phyloP scores from a whole-genome alignment of 2,797 vertebrate genomes.

The Acanthornis magna region DNA sequence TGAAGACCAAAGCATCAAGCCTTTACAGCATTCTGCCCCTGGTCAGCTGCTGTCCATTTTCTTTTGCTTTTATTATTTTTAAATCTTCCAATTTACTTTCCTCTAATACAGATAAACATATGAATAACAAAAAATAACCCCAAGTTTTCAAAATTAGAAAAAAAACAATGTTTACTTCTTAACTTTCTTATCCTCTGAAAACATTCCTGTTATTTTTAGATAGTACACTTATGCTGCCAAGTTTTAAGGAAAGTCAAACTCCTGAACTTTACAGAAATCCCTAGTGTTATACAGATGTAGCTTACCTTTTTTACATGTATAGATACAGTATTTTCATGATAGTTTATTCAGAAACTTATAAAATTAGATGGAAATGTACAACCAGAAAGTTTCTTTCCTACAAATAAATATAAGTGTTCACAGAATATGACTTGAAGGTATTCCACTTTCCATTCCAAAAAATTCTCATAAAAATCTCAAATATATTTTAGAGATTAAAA shows the following conservation, averaged over 20 bases:
- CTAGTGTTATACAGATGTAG: background rate
- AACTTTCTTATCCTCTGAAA: background rate
- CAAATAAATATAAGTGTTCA: background rate
- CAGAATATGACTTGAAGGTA: background rate
- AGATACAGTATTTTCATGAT: background rate
- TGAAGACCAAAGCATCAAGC: background rate
- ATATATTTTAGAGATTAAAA: background rate
- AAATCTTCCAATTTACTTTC: background rate
- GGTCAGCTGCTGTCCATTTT: background rate
- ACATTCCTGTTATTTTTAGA: constrained; percentile 5
- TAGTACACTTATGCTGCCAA: background rate
- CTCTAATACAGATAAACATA: background rate
- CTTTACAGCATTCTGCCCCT: background rate
- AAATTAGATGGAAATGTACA: background rate
- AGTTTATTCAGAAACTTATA: background rate
- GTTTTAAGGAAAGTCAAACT: constrained; percentile 4
- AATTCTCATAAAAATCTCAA: background rate
- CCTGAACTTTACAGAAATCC: background rate
- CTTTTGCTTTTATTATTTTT: background rate
- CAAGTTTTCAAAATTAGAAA: background rate
- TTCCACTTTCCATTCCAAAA: background rate
- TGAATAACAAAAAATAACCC: background rate
- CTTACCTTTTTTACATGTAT: background rate
- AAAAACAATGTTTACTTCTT: background rate
- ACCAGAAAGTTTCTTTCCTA: background rate